phyloP scores from a whole-genome alignment of 2,888 invertebrate species.

The Venustoraphidia nigricollis region DNA sequence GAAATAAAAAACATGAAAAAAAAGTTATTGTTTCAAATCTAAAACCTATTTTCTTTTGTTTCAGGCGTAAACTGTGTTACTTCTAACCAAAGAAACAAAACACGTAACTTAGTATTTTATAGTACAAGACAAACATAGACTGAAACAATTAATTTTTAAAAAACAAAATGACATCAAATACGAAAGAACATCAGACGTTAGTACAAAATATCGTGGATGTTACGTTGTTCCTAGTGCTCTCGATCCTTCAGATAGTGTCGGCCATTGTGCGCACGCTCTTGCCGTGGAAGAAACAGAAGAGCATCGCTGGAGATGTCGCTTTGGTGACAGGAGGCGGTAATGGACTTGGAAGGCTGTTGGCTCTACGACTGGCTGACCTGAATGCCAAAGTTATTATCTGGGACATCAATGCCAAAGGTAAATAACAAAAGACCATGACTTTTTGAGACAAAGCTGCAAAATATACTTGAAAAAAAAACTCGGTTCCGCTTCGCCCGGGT shows the following conservation, averaged over 20 bases:
- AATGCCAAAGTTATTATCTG: constrained; percentile 72
- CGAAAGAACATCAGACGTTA: constrained; percentile 25
- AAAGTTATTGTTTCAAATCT: too few relatives aligned
- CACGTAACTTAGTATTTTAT: too few relatives aligned
- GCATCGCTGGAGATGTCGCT: constrained; percentile 59
- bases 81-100: too few relatives aligned
- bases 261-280: constrained; percentile 38
- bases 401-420: constrained; percentile 78
- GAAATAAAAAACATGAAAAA: too few relatives aligned
- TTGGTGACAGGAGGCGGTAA: constrained; percentile 83
- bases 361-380: constrained; percentile 55
- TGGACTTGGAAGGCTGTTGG: constrained; percentile 66
- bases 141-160: too few relatives aligned
- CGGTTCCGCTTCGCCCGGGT: too few relatives aligned
- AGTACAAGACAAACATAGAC: too few relatives aligned
- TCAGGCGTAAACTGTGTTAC: too few relatives aligned
- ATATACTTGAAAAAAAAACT: too few relatives aligned
- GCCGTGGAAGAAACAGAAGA: constrained; percentile 48
- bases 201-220: constrained; percentile 39
- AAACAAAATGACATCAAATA: neutral
- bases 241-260: constrained; percentile 34
- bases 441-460: too few relatives aligned
- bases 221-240: constrained; percentile 34
- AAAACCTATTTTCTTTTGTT: too few relatives aligned
- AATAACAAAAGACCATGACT: constrained; percentile 18